Evolutionary conservation across 2,113 vertebrate genomes (phyloP), one percentile per base, ranked within the genome.

Genomic region (Apteryx mantelli): DNA sequence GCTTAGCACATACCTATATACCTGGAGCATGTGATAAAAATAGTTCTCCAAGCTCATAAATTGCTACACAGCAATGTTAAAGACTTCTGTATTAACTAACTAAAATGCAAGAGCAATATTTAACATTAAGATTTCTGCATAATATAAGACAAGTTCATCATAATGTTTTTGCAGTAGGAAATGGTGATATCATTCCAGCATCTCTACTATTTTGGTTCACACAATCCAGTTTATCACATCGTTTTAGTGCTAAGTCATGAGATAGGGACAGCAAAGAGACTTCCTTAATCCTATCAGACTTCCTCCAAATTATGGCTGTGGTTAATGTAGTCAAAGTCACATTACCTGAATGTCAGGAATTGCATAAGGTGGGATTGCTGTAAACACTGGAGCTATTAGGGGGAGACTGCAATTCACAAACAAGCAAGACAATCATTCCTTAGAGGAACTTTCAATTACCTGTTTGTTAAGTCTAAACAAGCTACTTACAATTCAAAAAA

Each of bases 401-500:
- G 56, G 66, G 38, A 52, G 2, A 25, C 28, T 52, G 2, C 34
- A 50, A n/a, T 36, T 61, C 65, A 58, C 65, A 30, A 30, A 28
- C 48, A 84, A 58, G 32, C 34, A 76, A 86, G 53, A 75, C 22
- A 38, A 71, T 60, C 3, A 6, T 24, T 91, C 13, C 74, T 90
- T 32, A 28, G 32, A 95, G 56, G 21, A 82, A 76, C 58, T 89
- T 81, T 81, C 56, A 80, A 28, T 83, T 75, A 60, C 13, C 58
- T 0, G 0, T 64, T 75, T 12, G 52, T 58, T 89, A 65, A 69
- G 61, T 85, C 53, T 96, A 71, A 77, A 66, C 32, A 81, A 91
- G 56, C 61, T 93, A 55, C 79, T 96, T 91, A 73, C 46, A 77
- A 76, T 94, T 97, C 93, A 86, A 66, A 30, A 88, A 94, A 44